These are phyloP conservation scores for Tetramorium simillimum DNA, from an alignment of 1,140 invertebrate species.

Conservation along the genomic window DNA sequence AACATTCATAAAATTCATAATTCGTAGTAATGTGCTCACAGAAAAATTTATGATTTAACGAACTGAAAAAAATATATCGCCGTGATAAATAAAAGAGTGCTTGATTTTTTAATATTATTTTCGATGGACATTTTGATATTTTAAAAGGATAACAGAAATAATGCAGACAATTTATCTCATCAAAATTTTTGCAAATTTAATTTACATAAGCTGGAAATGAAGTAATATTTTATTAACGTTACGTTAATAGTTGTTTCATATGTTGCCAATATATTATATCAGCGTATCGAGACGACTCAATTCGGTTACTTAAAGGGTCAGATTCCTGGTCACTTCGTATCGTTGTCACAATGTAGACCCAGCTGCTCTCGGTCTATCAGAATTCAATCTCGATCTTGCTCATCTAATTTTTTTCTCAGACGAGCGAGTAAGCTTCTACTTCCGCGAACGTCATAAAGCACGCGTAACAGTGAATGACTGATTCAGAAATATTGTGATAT, in stretches of 20 bases:
- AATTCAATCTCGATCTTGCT: slow-evolving; percentile 39
- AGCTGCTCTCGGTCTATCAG: slow-evolving; percentile 35
- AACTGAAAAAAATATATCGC: background rate
- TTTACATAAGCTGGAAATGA: background rate
- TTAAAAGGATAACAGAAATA: background rate
- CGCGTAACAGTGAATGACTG: background rate
- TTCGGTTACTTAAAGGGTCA: slow-evolving; percentile 54
- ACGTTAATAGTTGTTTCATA: background rate
- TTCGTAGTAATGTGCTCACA: background rate
- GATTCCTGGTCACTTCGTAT: slow-evolving; percentile 23
- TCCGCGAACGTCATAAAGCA: slow-evolving; percentile 30
- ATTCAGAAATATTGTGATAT: background rate
- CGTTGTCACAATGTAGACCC: slow-evolving; percentile 40
- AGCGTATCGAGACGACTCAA: slow-evolving; percentile 24
- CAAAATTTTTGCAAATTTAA: background rate
- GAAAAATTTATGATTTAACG: background rate
- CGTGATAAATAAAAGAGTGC: background rate
- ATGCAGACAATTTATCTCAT: background rate
- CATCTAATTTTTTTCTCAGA: slow-evolving; percentile 53
- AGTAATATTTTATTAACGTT: background rate
- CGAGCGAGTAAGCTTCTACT: background rate
- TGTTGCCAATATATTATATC: slow-evolving; percentile 5
- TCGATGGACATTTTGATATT: background rate
- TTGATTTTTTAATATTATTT: background rate
- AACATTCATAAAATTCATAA: background rate